These are phyloP conservation scores for Minunthozetes semirufus DNA, from an alignment of 2,888 invertebrate genomes.

Conservation along the genomic window DNA sequence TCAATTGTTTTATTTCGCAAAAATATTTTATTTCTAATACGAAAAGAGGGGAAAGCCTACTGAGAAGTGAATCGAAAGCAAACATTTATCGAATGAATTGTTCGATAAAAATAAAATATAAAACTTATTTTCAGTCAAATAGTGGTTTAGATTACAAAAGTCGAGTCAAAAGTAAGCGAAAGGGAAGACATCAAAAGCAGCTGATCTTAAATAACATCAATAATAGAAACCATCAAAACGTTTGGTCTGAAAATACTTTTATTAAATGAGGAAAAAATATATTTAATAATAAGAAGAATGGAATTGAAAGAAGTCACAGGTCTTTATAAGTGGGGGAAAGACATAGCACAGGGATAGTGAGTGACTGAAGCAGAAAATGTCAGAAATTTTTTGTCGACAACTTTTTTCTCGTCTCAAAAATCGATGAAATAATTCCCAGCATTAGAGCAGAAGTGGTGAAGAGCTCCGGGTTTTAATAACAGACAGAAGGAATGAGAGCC, in stretches of 20 bases:
- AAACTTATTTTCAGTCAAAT: not conserved
- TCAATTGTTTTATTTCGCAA: not conserved
- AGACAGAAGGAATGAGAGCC: too few relatives aligned
- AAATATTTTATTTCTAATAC: too few relatives aligned
- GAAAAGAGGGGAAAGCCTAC: too few relatives aligned
- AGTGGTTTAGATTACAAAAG: not conserved
- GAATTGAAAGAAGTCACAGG: not conserved
- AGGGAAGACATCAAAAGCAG: not conserved
- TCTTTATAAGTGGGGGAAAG: not conserved
- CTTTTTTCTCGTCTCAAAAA: not conserved
- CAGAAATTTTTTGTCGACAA: not conserved
- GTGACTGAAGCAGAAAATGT: not conserved
- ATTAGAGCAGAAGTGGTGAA: too few relatives aligned
- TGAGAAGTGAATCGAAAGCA: too few relatives aligned
- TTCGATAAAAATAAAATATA: not conserved
- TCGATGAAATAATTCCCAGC: not conserved
- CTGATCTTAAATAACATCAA: conserved; percentile 3
- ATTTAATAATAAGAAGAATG: not conserved
- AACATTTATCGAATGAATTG: too few relatives aligned
- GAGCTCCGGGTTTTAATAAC: too few relatives aligned
- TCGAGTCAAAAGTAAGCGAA: not conserved
- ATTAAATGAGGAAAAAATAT: not conserved
- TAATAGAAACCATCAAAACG: not conserved
- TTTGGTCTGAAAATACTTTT: not conserved
- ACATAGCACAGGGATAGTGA: too few relatives aligned